Conservation (phyloP, 2,797 vertebrate species). For the Acipenser oxyrinchus region DNA sequence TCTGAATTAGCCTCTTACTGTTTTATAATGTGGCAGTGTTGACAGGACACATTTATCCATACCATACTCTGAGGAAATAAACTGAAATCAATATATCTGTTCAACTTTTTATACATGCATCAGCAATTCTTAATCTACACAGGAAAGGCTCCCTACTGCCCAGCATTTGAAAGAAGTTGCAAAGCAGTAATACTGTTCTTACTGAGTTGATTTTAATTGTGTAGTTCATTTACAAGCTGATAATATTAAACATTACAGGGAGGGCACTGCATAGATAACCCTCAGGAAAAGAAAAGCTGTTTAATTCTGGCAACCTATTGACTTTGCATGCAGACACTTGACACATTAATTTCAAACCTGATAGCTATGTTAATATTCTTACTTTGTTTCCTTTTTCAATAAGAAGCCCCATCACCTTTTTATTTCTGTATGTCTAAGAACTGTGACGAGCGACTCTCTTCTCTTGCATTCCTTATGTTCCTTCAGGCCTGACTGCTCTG, state of each 20-base stretch:
- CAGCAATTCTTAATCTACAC: not conserved
- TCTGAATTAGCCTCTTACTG: too few species aligned
- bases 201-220: conserved; percentile 19
- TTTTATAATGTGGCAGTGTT: too few species aligned
- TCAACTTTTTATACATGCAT: not conserved
- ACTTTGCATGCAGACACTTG: conserved; percentile 27
- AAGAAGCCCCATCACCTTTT: conserved; percentile 13
- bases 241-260: conserved; percentile 24
- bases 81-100: too few species aligned
- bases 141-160: not conserved
- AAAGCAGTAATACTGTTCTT: conserved; percentile 29
- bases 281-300: not conserved
- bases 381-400: conserved; percentile 18
- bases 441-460: conserved; percentile 13
- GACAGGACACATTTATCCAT: too few species aligned
- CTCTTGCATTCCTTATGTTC: not conserved
- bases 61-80: too few species aligned
- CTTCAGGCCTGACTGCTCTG: conserved; percentile 1
- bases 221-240: conserved; percentile 22
- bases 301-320: not conserved
- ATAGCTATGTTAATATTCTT: conserved; percentile 34
- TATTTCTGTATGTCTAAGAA: conserved; percentile 23
- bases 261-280: not conserved
- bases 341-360: conserved; percentile 18
- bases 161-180: conserved; percentile 15